Conservation (phyloP, 1,140 invertebrate species). For the Conopomorpha cramerella region DNA sequence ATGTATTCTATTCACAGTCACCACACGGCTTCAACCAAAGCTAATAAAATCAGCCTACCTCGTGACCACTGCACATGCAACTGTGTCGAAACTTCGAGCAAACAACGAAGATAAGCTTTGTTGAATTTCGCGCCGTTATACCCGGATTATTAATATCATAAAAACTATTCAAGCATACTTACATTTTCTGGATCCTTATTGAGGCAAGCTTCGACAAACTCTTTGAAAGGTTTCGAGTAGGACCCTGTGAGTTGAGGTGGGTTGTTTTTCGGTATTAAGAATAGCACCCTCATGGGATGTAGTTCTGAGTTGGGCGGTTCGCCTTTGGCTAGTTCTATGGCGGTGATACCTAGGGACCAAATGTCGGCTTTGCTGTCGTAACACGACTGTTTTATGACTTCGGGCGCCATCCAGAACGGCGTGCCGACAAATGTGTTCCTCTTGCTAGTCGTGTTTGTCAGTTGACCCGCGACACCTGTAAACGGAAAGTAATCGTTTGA, state of each 20-base stretch:
- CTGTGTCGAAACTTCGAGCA: too few relatives aligned
- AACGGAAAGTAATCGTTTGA: too few relatives aligned
- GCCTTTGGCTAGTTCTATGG: constrained; percentile 97
- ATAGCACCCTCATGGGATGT: constrained; percentile 97
- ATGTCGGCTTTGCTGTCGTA: constrained; percentile 99
- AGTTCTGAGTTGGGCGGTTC: constrained; percentile 98
- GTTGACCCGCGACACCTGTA: constrained; percentile 90
- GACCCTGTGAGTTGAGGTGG: constrained; percentile 80
- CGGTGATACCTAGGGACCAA: constrained; percentile 97
- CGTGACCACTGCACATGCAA: too few relatives aligned
- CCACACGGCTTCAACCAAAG: too few relatives aligned
- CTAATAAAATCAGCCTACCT: too few relatives aligned
- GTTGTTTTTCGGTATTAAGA: constrained; percentile 96
- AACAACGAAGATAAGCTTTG: too few relatives aligned
- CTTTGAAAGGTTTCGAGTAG: constrained; percentile 93
- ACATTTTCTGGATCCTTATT: constrained; percentile 97
- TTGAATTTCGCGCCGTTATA: too few relatives aligned
- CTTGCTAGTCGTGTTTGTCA: constrained; percentile 98
- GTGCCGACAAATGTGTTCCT: constrained; percentile 97
- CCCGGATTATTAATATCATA: too few relatives aligned
- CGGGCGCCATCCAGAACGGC: constrained; percentile 97
- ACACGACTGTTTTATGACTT: constrained; percentile 98
- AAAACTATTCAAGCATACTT: too few relatives aligned
- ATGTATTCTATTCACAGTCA: too few relatives aligned
- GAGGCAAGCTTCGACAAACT: constrained; percentile 90